phyloP scores from a whole-genome alignment of 2,888 invertebrate genomes.

The Mesochorus sp. region DNA sequence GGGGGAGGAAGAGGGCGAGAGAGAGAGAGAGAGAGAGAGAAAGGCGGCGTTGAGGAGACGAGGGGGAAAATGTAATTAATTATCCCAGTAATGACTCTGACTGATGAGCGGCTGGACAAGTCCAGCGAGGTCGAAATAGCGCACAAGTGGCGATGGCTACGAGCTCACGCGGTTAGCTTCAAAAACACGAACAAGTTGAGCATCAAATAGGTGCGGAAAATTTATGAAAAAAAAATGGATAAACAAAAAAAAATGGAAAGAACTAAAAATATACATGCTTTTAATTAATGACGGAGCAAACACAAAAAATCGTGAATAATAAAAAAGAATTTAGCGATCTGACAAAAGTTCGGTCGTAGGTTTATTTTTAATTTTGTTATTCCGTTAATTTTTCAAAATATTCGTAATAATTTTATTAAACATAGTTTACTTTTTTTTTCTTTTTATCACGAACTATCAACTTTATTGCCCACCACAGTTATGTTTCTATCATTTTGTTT shows the following conservation, averaged over 20 bases:
- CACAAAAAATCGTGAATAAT: too few species aligned
- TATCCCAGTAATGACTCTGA: slow-evolving; percentile 86
- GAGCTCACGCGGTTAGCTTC: slow-evolving; percentile 64
- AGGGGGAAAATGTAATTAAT: slow-evolving; percentile 86
- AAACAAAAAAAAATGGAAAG: background rate
- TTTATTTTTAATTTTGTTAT: too few species aligned
- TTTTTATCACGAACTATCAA: too few species aligned
- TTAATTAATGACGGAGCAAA: too few species aligned
- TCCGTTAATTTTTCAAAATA: too few species aligned
- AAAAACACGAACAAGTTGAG: slow-evolving; percentile 39
- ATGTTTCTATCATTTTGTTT: slow-evolving; percentile 1
- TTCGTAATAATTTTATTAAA: too few species aligned
- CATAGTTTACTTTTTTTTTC: too few species aligned
- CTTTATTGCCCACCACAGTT: too few species aligned
- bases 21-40: slow-evolving; percentile 63
- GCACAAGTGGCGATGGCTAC: slow-evolving; percentile 77
- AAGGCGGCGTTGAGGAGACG: slow-evolving; percentile 82
- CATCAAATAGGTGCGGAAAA: background rate
- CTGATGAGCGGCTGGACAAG: slow-evolving; percentile 84
- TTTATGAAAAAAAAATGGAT: background rate
- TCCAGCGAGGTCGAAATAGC: slow-evolving; percentile 81
- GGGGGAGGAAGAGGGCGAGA: slow-evolving; percentile 42
- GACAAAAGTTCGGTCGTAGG: too few species aligned
- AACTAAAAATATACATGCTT: background rate
- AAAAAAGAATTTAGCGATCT: too few species aligned